Base-by-base conservation (phyloP, 2,113 vertebrate species). In the Macheiramphus alcinus region DNA sequence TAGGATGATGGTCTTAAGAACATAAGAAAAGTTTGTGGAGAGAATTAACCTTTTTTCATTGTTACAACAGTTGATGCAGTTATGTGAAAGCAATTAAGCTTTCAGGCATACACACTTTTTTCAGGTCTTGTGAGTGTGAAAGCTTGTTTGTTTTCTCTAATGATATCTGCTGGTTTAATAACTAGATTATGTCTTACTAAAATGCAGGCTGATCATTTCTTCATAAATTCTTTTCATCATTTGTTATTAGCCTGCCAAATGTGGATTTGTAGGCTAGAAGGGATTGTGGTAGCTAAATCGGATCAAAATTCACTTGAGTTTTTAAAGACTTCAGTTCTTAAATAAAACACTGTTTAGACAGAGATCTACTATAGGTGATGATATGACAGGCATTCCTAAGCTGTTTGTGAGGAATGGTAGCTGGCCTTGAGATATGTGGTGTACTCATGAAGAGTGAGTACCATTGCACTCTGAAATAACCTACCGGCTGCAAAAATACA, bases 361-460 rank as follows among this genome's bases (percentile, higher is more conserved):
- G 47, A 67, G 26, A n/a, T 55, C 27, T 67, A n/a, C 58, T 84
- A 2, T 48, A 63, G 27, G 43, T 45, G 10, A 7, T 25, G 38
- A 10, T 53, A 10, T 1, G 13, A 34, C 23, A 43, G 38, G 10
- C 38, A 11, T 74, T 68, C 15, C 1, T 67, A 26, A 83, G 16
- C 32, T 45, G 32, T 80, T 83, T 15, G 8, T 43, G 48, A 61
- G 48, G 53, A 67, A 20, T 7, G 18, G 21, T 13, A 26, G 21
- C 19, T 55, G 47, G 29, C 29, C 16, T 70, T 79, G 16, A 0
- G 6, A 8, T 79, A 5, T 2, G 11, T 11, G 18, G 11, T 11
- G 17, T 34, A n/a, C 32, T 32, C 19, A 9, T 3, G 0, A 0
- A 58, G 15, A 5, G 43, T 43, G 36, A 56, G 26, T 52, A 13